Base-by-base conservation (phyloP, 1,140 invertebrate genomes). In the Anoplolepis gracilipes region DNA sequence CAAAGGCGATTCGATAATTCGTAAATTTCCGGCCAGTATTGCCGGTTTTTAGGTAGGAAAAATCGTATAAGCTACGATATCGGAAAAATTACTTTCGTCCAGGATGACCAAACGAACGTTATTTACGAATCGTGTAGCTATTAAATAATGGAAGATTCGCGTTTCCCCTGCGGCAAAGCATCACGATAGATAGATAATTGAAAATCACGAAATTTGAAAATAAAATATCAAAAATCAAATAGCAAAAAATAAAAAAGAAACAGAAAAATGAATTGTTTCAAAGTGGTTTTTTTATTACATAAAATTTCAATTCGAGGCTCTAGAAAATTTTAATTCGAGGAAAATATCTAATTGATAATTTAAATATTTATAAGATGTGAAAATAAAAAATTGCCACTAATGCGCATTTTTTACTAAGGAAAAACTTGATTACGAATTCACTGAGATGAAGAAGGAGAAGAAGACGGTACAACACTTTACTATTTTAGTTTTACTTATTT, bases 51-150 rank as follows among this genome's bases (percentile, higher is more conserved):
- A 57, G 22, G 3, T 42, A 69, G 30, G 13, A 25, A 79, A 73
- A 73, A 73, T 82, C 28, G 67, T 46, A 59, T 70, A 39, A 82
- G 36, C 55, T n/a, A 11, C 25, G 30, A 33, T 82, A 82, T 82
- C 78, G 25, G 39, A 82, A 61, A 82, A 72, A 30, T 72, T 82
- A 73, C n/a, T 82, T 61, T 82, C 25, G 22, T 57, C 49, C 49
- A 33, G 55, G n/a, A 19, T 46, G n/a, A 22, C n/a, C n/a, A 19
- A 16, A 70, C 25, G 25, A 72, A 61, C 36, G 55, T 79, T 82
- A 82, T 82, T 82, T 82, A 82, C 25, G 39, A 73, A 19, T 59
- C 25, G 28, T 30, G 28, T n/a, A 33, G n/a, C 36, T n/a, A 69
- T 28, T 79, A 70, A 16, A 28, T 16, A n/a, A 11, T 36, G 33